Evolutionary conservation across 2,113 vertebrate genomes (phyloP), one percentile per base, ranked within the genome.

Genomic region (Microcebus tavaratra): DNA sequence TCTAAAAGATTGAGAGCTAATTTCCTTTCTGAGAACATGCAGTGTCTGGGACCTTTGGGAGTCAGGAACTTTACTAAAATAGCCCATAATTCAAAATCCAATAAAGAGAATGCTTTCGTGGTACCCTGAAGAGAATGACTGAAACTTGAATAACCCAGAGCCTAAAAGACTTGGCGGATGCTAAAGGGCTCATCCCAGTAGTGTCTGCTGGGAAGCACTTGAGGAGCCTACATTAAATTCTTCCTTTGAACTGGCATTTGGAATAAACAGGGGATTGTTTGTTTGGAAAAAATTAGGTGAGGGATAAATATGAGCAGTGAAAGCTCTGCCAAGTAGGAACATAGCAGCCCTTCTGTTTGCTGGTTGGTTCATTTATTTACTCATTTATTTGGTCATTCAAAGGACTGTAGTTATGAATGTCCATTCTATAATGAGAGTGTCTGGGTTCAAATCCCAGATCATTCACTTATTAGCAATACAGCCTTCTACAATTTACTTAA

Each of bases 1-100:
- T 83, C 68, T 88, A 76, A 92, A 86, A 79, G 34, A 88, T 29
- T 48, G 27, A 80, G 21, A 80, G 53, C 61, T 88, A 65, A 61
- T 89, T 89, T 87, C n/a, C 50, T 65, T 59, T 81, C 68, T 65
- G 89, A 91, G 59, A 97, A 91, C n/a, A 84, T 57, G 42, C 63
- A 93, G 4, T 73, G 14, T 67, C 81, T 89, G 63, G 78, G 36
- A 65, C 59, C 83, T 65, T 13, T 6, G 73, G 89, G 79, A 85
- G 8, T 87, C 18, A 83, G 88, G 14, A 21, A 72, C 55, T 94
- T 92, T 39, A 84, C 21, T 8, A 80, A 86, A 96, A 73, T n/a
- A 92, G 50, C 29, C 59, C 63, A 89, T 48, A 10, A n/a, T 48
- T 96, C 14, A 79, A 92, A 88, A 75, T 75, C 73, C 39, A 96